Percentiles rank a stretch among this genome's conserved stretches.
Conservation (phyloP, 92 coral and sea anemone genomes). For the Pocillopora grandis region DNA sequence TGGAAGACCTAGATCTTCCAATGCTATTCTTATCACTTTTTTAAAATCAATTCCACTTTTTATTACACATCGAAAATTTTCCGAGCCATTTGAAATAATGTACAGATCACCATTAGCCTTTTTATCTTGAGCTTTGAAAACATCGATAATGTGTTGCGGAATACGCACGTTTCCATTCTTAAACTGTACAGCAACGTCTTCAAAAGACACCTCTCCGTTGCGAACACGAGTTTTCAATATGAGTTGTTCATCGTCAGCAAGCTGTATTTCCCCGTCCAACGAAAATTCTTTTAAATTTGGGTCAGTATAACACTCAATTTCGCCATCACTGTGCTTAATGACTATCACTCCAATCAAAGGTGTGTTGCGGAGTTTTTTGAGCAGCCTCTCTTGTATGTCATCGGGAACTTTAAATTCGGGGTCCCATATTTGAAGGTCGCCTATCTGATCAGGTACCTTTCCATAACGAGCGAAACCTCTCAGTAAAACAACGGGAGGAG, state of each 20-base stretch:
- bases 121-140: not conserved
- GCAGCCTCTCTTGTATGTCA: not conserved
- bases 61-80: not conserved
- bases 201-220: not conserved
- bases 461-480: slow-evolving; percentile 26
- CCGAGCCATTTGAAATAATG: not conserved
- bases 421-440: slow-evolving; percentile 6
- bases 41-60: not conserved
- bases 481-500: not conserved
- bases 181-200: slow-evolving; percentile 6
- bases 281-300: not conserved
- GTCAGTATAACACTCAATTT: not conserved
- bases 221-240: not conserved
- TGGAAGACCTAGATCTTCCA: no score
- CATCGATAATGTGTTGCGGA: not conserved
- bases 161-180: not conserved
- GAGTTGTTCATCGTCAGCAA: not conserved
- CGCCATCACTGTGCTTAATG: not conserved
- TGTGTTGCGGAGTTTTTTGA: not conserved
- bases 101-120: not conserved
- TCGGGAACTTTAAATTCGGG: slow-evolving; percentile 5
- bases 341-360: not conserved
- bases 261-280: not conserved
- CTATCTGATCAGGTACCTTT: not conserved
- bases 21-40: not conserved